These are phyloP conservation scores for Poeciliopsis turrubarensis DNA, from an alignment of 2,113 vertebrate species.

Conservation along the genomic window DNA sequence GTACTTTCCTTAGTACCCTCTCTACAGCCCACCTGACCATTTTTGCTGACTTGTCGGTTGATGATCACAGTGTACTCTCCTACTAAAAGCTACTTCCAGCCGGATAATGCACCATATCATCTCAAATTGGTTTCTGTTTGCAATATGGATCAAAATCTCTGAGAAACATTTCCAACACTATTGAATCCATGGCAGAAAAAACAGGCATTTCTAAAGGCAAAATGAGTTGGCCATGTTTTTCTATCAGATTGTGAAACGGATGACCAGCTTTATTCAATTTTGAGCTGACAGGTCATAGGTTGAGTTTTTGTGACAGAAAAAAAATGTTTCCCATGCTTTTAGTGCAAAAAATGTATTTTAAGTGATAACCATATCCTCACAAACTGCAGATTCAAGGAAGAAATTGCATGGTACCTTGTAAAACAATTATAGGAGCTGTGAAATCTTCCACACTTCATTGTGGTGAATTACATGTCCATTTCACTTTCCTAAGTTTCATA, in stretches of 20 bases:
- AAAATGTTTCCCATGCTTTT: background rate
- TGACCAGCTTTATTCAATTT: too few species aligned
- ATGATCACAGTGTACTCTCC: background rate
- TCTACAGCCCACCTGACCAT: background rate
- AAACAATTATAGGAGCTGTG: background rate
- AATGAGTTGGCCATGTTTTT: background rate
- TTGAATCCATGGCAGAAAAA: background rate
- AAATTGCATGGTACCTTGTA: background rate
- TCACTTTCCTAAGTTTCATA: conserved; percentile 13
- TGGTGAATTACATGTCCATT: background rate
- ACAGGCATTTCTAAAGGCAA: too few species aligned
- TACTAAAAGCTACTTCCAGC: background rate
- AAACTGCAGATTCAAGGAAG: background rate
- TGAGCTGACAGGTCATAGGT: too few species aligned
- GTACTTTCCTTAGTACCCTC: background rate
- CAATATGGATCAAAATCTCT: background rate
- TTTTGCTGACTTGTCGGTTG: background rate
- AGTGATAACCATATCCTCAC: background rate
- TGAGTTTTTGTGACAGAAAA: too few species aligned
- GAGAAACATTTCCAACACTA: background rate
- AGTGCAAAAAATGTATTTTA: background rate
- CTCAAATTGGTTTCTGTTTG: too few species aligned
- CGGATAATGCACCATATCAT: background rate
- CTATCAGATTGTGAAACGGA: background rate
- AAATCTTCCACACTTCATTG: background rate